Evolutionary conservation across 2,888 invertebrate genomes (phyloP), one percentile per base, ranked within the genome.

Genomic region (Sipha maydis): DNA sequence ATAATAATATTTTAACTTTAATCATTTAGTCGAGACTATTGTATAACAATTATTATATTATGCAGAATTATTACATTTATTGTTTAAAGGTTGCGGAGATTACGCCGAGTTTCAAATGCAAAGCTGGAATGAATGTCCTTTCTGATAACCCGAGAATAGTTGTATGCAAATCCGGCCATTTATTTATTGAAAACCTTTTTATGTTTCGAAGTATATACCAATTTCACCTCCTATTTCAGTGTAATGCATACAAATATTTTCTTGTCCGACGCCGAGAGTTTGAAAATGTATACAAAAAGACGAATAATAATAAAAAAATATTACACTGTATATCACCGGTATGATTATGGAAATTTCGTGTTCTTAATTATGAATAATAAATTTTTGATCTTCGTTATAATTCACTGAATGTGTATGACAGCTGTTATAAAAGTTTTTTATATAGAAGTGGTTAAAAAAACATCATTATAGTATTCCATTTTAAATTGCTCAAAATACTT

Each of bases 381-480:
- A 31, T 71, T 31, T 71, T 82, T 82, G 69, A 82, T 82, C 82
- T 14, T 69, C 34, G 41, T 82, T 28, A 31, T 54, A 83, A 73
- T 56, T 54, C 54, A 31, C 14, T 34, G 34, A 83, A 54, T 34
- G 54, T 54, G 54, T 54, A 73, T 48, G 54, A 73, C 71, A 54
- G 69, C 17, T 83, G 67, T 28, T 82, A 71, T 71, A 73, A 71
- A 71, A 48, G 82, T 82, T 48, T 48, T 28, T 82, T 48, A 14
- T 14, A 48, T 48, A 41, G 7, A 82, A 82, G 82, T 48, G 48
- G 69, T 38, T 25, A 83, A 75, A 83, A 83, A 56, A 61, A 75
- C 56, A 61, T 83, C 83, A 38, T 83, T 75, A 75, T 75, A 75
- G 75, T 83, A 75, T 75, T 75, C 38, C 75, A 19, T 83, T 83